Percentiles rank a stretch among this genome's conserved stretches.
phyloP scores from a whole-genome alignment of 2,113 vertebrate species.

The Perca fluviatilis region DNA sequence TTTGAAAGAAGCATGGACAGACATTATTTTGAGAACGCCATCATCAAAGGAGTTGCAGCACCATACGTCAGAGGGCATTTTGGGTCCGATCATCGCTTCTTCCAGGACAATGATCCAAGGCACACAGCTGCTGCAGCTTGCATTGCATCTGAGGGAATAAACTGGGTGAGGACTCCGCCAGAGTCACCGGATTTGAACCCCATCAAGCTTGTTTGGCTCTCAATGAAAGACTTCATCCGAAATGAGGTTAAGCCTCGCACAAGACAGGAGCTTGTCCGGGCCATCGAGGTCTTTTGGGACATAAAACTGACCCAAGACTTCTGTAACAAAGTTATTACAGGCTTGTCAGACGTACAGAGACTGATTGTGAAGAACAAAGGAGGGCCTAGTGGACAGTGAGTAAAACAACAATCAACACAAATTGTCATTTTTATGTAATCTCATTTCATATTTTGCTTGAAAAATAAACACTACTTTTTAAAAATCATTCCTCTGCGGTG shows the following conservation, averaged over 20 bases:
- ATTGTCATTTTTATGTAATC: neutral
- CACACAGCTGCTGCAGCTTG: neutral
- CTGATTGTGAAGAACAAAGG: neutral
- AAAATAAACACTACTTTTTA: neutral
- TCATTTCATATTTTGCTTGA: neutral
- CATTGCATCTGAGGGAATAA: neutral
- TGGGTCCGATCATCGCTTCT: neutral
- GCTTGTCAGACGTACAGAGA: neutral
- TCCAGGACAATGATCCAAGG: neutral
- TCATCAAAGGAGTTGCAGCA: neutral
- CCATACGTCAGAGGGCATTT: neutral
- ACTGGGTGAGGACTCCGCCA: neutral
- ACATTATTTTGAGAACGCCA: neutral
- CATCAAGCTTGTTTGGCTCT: neutral
- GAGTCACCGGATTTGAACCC: neutral
- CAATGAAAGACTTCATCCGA: neutral
- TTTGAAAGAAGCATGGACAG: neutral
- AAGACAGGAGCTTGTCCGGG: neutral
- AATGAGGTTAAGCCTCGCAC: neutral
- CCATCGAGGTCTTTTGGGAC: neutral
- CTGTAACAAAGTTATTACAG: neutral
- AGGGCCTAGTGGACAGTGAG: neutral
- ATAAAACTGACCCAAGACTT: neutral
- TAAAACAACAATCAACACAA: neutral
- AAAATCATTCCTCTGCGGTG: no score